Base-by-base conservation (phyloP, 2,113 vertebrate species). In the Sander lucioperca region DNA sequence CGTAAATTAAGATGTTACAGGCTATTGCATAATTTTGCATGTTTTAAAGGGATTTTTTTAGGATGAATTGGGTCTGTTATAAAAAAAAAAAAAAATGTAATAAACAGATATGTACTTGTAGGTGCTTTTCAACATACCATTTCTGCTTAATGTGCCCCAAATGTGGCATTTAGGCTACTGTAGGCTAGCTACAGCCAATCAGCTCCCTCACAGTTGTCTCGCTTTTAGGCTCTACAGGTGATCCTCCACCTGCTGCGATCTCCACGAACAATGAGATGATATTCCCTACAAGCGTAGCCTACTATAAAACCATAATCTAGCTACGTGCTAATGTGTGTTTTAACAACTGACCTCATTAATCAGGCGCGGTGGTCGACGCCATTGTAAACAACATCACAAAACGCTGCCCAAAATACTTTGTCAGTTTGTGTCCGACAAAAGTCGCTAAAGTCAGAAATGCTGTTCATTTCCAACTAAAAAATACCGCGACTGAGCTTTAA, bases 301-400 rank as follows among this genome's bases (percentile, higher is more conserved):
- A 48, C 14, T 21, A 43, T 53, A 6, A 30, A 69, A 61, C 6
- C 14, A 23, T 54, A 13, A 27, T 39, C 25, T 27, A 27, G 27
- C 27, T 19, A n/a, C 5, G 18, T 14, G 47, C 33, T 7, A 3
- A n/a, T 50, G 74, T 47, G 73, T n/a, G 21, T 36, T 25, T 59
- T n/a, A 64, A 62, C 51, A 64, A 66, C 57, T 62, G 74, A 15
- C 56, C 56, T 50, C 63, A 4, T n/a, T 84, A 4, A 66, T 14
- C 43, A 27, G 62, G 3, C 54, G 62, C 30, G 14, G 45, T 13
- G 21, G 30, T 64, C 84, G 84, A 64, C 87, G 57, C 66, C 74
- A 64, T 61, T 56, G 69, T 48, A 64, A 84, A 86, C 23, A 84
- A 0, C 61, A 2, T 10, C n/a, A 59, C 3, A 51, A 36, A 27